Percentiles rank a stretch among this genome's conserved stretches.
These are phyloP conservation scores for Clarias fuscus DNA, from an alignment of 2,797 vertebrate species.

Conservation along the genomic window DNA sequence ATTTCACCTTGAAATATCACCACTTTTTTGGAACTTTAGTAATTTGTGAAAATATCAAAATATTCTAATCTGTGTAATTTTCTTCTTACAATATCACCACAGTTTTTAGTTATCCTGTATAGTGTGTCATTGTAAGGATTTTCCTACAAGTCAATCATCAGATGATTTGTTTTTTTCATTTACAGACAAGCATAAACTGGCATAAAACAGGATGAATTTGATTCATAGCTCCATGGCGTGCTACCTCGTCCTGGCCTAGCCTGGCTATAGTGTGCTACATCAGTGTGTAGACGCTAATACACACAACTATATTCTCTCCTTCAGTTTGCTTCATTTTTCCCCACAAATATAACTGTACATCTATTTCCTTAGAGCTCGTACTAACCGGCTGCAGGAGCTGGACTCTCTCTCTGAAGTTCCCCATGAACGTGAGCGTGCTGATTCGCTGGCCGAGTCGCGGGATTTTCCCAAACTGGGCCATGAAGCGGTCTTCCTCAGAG, in stretches of 20 bases:
- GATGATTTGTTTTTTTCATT: not conserved
- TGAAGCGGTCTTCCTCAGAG: conserved; percentile 89
- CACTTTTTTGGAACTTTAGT: not conserved
- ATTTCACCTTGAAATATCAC: not conserved
- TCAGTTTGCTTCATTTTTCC: not conserved
- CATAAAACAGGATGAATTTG: not conserved
- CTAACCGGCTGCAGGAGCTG: conserved; percentile 86
- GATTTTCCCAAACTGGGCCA: conserved; percentile 89
- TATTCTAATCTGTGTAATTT: no score
- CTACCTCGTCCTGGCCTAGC: not conserved
- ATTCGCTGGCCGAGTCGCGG: conserved; percentile 83
- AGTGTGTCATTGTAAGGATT: not conserved
- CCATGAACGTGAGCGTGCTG: conserved; percentile 89
- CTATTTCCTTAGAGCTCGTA: not conserved
- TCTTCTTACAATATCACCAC: no score
- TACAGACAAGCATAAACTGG: not conserved
- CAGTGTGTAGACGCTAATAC: not conserved
- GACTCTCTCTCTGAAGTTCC: conserved; percentile 84
- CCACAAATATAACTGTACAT: not conserved
- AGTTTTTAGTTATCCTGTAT: not conserved
- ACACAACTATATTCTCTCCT: not conserved
- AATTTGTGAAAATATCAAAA: not conserved
- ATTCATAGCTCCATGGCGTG: not conserved
- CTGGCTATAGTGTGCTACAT: not conserved
- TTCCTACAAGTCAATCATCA: not conserved